A percentile compares a stretch with the other conserved stretches of the same genome.
Evolutionary conservation across 2,888 invertebrate species (phyloP).

Genomic region (Xestia ashworthii): DNA sequence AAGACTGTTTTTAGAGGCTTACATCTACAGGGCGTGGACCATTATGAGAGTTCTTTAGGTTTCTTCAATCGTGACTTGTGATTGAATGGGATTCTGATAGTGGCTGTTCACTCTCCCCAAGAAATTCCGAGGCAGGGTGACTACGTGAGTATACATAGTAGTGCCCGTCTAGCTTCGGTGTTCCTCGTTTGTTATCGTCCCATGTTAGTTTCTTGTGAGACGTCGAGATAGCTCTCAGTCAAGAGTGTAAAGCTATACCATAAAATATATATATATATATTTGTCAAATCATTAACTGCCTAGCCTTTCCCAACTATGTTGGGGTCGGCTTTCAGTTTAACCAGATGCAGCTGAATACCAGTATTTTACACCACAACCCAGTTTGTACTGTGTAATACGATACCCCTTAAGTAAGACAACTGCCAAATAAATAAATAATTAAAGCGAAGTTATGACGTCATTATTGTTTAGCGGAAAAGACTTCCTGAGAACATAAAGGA

Average conservation of each 20-base stretch:
- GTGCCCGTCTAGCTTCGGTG: too few relatives aligned
- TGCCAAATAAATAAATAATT: background rate
- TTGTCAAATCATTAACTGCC: too few relatives aligned
- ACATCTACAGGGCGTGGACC: background rate
- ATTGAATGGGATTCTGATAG: background rate
- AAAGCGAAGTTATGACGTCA: background rate
- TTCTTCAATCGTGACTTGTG: background rate
- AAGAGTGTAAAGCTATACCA: background rate
- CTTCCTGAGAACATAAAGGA: background rate
- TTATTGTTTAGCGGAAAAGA: background rate
- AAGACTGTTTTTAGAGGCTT: background rate
- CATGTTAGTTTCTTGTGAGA: background rate
- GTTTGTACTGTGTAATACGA: too few relatives aligned
- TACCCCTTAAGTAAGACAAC: too few relatives aligned
- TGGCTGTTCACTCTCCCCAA: too few relatives aligned
- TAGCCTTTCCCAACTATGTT: too few relatives aligned
- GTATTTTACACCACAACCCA: too few relatives aligned
- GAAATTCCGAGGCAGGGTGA: too few relatives aligned
- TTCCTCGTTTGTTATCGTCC: too few relatives aligned
- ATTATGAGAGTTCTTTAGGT: background rate
- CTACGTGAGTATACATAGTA: background rate
- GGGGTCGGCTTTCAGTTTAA: too few relatives aligned
- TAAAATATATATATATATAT: background rate
- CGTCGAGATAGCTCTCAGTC: background rate
- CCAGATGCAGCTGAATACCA: too few relatives aligned